phyloP scores from a whole-genome alignment of 2,113 vertebrate genomes.

The Cheilinus undulatus region DNA sequence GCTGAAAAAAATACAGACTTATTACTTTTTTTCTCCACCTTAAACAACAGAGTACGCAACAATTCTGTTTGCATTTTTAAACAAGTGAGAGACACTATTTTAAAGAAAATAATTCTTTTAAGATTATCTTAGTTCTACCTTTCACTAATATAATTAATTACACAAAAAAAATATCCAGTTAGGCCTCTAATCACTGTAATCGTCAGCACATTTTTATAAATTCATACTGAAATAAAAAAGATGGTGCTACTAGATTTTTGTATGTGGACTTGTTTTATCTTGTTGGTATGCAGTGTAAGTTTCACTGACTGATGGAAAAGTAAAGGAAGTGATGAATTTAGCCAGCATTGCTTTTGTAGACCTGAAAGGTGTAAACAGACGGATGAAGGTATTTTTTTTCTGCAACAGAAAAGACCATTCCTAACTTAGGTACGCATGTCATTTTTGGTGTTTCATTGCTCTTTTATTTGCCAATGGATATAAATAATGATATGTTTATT shows the following conservation, averaged over 20 bases:
- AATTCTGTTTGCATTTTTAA: no score
- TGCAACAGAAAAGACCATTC: not conserved
- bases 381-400: slow-evolving; percentile 30
- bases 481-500: slow-evolving; percentile 16
- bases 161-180: no score
- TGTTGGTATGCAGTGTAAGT: slow-evolving; percentile 30
- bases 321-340: slow-evolving; percentile 34
- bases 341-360: slow-evolving; percentile 17
- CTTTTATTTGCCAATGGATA: slow-evolving; percentile 1
- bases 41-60: no score
- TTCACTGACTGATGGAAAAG: slow-evolving; percentile 35
- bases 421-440: not conserved
- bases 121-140: no score
- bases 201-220: not conserved
- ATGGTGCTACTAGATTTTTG: slow-evolving; percentile 12
- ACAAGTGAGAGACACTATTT: no score
- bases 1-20: no score
- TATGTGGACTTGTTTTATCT: slow-evolving; percentile 13
- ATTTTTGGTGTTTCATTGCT: slow-evolving; percentile 16
- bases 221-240: slow-evolving; percentile 5
- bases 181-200: no score
- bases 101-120: no score
- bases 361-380: slow-evolving; percentile 15
- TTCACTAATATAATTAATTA: no score
- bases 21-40: no score